phyloP scores from a whole-genome alignment of 2,888 invertebrate genomes.

The Mesorhabditis belari region DNA sequence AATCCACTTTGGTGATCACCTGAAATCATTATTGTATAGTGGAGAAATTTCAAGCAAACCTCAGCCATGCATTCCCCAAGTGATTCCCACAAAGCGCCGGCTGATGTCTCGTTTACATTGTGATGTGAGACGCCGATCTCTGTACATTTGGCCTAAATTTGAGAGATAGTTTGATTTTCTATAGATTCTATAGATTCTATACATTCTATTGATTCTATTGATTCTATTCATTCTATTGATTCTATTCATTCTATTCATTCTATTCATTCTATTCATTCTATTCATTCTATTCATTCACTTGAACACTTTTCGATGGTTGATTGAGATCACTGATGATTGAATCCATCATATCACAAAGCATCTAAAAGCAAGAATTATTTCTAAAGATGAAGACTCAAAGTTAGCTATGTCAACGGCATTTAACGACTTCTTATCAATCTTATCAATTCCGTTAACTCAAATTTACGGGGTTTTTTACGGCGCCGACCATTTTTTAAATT shows the following conservation, averaged over 20 bases:
- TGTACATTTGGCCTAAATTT: slow-evolving; percentile 32
- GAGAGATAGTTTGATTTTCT: neutral
- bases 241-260: neutral
- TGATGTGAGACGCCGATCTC: slow-evolving; percentile 44
- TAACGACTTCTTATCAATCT: too few species aligned
- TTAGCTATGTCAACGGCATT: too few species aligned
- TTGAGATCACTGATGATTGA: slow-evolving; percentile 38
- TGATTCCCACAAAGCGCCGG: slow-evolving; percentile 44
- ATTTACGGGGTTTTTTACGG: neutral
- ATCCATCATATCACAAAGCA: slow-evolving; percentile 42
- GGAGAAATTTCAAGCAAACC: slow-evolving; percentile 8
- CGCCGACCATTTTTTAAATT: neutral
- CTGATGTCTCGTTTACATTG: slow-evolving; percentile 35
- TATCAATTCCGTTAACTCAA: too few species aligned
- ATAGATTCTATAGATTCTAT: neutral
- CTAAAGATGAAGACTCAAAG: too few species aligned
- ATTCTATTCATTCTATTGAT: neutral
- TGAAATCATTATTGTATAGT: slow-evolving; percentile 1
- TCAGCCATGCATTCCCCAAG: slow-evolving; percentile 48
- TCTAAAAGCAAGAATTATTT: slow-evolving; percentile 5
- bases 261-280: neutral
- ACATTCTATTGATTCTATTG: too few species aligned
- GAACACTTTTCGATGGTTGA: slow-evolving; percentile 36
- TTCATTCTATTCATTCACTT: slow-evolving; percentile 12
- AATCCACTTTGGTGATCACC: slow-evolving; percentile 43